phyloP scores from a whole-genome alignment of 1,140 invertebrate genomes.

The Cheumatopsyche charites region DNA sequence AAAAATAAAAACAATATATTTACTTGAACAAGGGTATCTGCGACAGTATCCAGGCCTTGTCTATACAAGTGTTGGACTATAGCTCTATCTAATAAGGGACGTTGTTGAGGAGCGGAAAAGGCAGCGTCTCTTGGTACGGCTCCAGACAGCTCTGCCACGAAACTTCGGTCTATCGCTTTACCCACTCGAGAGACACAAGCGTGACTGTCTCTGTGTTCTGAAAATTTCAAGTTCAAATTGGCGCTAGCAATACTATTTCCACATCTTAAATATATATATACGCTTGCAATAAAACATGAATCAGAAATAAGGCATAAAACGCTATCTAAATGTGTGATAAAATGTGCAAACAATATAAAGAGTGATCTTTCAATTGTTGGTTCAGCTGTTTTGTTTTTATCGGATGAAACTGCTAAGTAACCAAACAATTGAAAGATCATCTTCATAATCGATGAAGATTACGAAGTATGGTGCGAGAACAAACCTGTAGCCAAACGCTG shows the following conservation, averaged over 20 bases:
- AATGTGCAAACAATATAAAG: too few species aligned
- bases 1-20: slow-evolving; percentile 21
- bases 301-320: too few species aligned
- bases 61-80: slow-evolving; percentile 96
- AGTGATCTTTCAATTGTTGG: too few species aligned
- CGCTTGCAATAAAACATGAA: background rate
- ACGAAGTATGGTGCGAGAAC: too few species aligned
- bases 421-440: too few species aligned
- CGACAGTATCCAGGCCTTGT: slow-evolving; percentile 90
- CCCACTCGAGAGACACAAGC: slow-evolving; percentile 95
- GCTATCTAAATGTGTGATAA: too few species aligned
- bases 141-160: slow-evolving; percentile 87
- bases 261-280: background rate
- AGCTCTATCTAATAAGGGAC: slow-evolving; percentile 88
- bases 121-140: slow-evolving; percentile 86
- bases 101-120: slow-evolving; percentile 79
- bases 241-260: background rate
- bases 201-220: slow-evolving; percentile 73
- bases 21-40: slow-evolving; percentile 77
- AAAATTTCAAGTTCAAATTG: background rate
- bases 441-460: too few species aligned
- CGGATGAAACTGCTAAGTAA: too few species aligned
- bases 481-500: slow-evolving; percentile 77
- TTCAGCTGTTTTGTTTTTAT: too few species aligned
- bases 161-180: slow-evolving; percentile 95